Conservation (phyloP, 2,113 vertebrate genomes). For the Seriola dumerili region DNA sequence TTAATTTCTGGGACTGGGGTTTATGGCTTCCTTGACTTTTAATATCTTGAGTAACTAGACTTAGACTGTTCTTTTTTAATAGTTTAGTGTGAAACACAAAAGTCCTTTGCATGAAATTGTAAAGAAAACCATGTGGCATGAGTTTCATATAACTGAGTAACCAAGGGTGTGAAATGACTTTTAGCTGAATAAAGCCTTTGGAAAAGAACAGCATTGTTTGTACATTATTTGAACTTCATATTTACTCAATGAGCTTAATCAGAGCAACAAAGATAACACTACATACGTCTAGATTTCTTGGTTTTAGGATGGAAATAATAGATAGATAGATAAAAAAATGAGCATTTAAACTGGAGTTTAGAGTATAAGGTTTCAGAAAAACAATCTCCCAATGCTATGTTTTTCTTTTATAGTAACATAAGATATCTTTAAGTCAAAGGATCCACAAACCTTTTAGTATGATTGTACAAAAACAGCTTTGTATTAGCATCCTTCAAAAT, state of each 20-base stretch:
- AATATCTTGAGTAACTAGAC: not conserved
- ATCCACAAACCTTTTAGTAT: conserved; percentile 18
- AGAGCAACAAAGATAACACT: too few relatives aligned
- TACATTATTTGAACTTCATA: not conserved
- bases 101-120: not conserved
- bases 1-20: conserved; percentile 3
- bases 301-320: not conserved
- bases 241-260: not conserved
- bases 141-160: not conserved
- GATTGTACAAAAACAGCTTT: conserved; percentile 26
- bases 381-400: not conserved
- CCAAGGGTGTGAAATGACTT: not conserved
- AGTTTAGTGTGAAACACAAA: not conserved
- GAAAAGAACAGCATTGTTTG: not conserved
- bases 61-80: not conserved
- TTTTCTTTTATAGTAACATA: not conserved
- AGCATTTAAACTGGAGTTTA: not conserved
- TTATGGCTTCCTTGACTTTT: not conserved
- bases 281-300: not conserved
- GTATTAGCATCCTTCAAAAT: conserved; percentile 30
- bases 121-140: not conserved
- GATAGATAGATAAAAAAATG: too few relatives aligned
- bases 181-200: not conserved
- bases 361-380: not conserved
- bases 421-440: conserved; percentile 11